phyloP scores from a whole-genome alignment of 37 sponge, comb jelly and placozoan genomes.

The Spongilla lacustris region DNA sequence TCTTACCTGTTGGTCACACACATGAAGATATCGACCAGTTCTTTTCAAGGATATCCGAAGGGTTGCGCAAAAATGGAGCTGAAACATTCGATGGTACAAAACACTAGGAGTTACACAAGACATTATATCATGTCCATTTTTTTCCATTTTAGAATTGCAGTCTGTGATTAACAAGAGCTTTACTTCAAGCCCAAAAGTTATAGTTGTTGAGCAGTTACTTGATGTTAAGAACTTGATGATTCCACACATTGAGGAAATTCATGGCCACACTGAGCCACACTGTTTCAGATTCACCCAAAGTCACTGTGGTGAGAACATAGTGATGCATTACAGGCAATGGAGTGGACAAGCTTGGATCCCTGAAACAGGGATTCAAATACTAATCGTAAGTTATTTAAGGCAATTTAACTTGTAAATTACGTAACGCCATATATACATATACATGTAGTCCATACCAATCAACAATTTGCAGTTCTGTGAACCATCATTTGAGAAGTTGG shows the following conservation, averaged over 20 bases:
- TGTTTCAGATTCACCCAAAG: slow-evolving; percentile 34
- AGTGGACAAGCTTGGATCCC: slow-evolving; percentile 24
- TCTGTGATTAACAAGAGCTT: too few relatives aligned
- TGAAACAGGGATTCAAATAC: not conserved
- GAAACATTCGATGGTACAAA: slow-evolving; percentile 23
- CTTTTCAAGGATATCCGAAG: slow-evolving; percentile 36
- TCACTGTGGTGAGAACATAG: slow-evolving; percentile 1
- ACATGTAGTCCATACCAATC: slow-evolving; percentile 7
- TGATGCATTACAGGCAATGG: slow-evolving; percentile 38
- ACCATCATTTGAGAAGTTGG: slow-evolving; percentile 1
- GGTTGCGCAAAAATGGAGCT: slow-evolving; percentile 16
- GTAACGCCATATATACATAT: too few relatives aligned
- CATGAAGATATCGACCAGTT: slow-evolving; percentile 51
- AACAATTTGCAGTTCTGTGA: not conserved
- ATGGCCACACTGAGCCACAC: slow-evolving; percentile 25
- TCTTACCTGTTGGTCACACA: slow-evolving; percentile 53
- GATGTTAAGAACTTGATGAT: slow-evolving; percentile 32
- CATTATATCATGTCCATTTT: too few relatives aligned
- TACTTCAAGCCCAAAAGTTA: too few relatives aligned
- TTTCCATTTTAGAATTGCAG: too few relatives aligned
- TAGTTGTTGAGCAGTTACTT: too few relatives aligned
- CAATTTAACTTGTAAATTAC: not conserved
- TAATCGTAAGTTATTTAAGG: not conserved
- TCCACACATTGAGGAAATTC: slow-evolving; percentile 17
- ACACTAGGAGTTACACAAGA: too few relatives aligned